Percentiles rank a stretch among this genome's conserved stretches.
Evolutionary conservation across 2,113 vertebrate species (phyloP).

Genomic region (Acanthisitta chloris): DNA sequence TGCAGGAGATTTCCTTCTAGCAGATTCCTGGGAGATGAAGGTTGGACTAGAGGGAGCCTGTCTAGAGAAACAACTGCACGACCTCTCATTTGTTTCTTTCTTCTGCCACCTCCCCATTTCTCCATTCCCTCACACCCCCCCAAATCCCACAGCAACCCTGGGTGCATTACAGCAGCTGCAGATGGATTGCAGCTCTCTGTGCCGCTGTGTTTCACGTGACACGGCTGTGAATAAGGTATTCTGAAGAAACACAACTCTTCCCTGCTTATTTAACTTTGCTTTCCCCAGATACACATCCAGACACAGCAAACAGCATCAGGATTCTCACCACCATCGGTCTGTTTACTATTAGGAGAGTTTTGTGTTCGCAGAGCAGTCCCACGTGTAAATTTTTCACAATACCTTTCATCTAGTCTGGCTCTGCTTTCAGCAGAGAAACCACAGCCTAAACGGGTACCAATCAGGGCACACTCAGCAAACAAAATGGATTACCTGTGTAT

Average conservation of each 20-base stretch:
- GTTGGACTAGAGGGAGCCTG: neutral
- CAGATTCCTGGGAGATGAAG: neutral
- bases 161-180: neutral
- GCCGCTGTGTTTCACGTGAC: neutral
- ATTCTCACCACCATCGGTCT: neutral
- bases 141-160: neutral
- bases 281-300: slow-evolving; percentile 39
- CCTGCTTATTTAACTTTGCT: slow-evolving; percentile 36
- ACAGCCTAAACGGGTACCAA: neutral
- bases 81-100: neutral
- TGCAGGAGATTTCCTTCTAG: neutral
- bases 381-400: slow-evolving; percentile 51
- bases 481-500: slow-evolving; percentile 33
- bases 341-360: slow-evolving; percentile 57
- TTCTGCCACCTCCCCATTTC: neutral
- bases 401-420: slow-evolving; percentile 56
- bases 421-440: slow-evolving; percentile 36
- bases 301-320: slow-evolving; percentile 24
- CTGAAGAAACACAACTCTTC: slow-evolving; percentile 9
- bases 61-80: neutral
- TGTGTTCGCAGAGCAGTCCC: slow-evolving; percentile 19
- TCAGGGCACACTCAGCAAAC: neutral
- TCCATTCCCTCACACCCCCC: neutral
- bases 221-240: slow-evolving; percentile 11
- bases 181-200: neutral